Conservation (phyloP, 2,797 vertebrate genomes). For the Microcaecilia unicolor region DNA sequence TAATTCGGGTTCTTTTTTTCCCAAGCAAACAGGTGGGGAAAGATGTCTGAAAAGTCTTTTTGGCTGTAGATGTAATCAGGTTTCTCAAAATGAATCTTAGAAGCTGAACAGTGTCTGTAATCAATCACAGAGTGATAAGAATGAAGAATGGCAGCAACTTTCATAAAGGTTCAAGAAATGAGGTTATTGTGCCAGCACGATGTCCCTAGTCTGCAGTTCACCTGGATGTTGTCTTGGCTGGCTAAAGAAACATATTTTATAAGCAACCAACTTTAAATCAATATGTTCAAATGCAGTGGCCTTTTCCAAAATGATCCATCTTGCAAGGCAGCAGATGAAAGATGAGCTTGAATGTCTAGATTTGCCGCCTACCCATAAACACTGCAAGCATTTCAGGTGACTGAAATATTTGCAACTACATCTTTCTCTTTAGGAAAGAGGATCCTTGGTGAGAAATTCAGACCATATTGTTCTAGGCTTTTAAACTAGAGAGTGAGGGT, state of each 20-base stretch:
- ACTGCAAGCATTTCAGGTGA: no score
- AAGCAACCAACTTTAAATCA: not conserved
- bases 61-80: slow-evolving; percentile 16
- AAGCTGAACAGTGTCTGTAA: slow-evolving; percentile 28
- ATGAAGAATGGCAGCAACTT: slow-evolving; percentile 14
- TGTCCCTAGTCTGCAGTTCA: not conserved
- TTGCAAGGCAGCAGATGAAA: slow-evolving; percentile 5
- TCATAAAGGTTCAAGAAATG: slow-evolving; percentile 13
- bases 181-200: slow-evolving; percentile 1
- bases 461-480: no score
- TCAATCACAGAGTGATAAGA: slow-evolving; percentile 18
- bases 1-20: no score
- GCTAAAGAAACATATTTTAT: slow-evolving; percentile 1
- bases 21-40: slow-evolving; percentile 19
- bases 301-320: not conserved
- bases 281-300: not conserved
- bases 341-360: not conserved
- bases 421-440: no score
- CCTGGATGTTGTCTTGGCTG: slow-evolving; percentile 2
- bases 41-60: slow-evolving; percentile 10
- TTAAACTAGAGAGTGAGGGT: no score
- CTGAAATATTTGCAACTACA: no score
- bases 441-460: no score
- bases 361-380: not conserved
- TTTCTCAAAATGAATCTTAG: slow-evolving; percentile 15